Evolutionary conservation across 2,113 vertebrate species (phyloP).

Genomic region (Rhegmatorhina hoffmannsi): DNA sequence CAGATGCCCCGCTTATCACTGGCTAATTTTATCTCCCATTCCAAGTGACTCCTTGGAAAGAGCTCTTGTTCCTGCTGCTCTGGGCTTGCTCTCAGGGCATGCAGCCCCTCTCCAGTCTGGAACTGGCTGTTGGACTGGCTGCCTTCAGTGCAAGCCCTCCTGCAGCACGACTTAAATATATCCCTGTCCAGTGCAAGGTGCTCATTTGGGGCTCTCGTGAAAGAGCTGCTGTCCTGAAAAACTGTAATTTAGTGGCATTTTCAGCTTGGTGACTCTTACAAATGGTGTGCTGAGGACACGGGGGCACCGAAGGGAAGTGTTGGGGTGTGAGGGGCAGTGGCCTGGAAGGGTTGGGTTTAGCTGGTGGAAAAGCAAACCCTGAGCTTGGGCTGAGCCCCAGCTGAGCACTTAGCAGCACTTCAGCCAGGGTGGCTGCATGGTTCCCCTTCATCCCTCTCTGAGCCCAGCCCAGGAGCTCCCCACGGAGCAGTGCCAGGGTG

Average conservation of each 20-base stretch:
- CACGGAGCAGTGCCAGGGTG: rapidly evolving
- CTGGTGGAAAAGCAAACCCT: not conserved
- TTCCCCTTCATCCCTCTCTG: not conserved
- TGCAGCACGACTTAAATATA: not conserved
- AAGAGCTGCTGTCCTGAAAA: not conserved
- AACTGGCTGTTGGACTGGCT: not conserved
- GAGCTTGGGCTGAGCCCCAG: not conserved
- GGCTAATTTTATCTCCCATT: not conserved
- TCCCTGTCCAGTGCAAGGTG: not conserved
- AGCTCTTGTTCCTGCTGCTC: not conserved
- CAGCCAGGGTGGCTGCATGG: rapidly evolving
- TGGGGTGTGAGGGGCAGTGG: not conserved
- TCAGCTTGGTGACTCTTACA: not conserved
- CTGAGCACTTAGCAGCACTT: not conserved
- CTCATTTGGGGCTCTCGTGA: not conserved
- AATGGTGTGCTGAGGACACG: not conserved
- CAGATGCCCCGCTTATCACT: not conserved
- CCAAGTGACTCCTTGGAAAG: not conserved
- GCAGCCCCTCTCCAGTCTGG: not conserved
- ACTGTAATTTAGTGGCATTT: slow-evolving; percentile 16
- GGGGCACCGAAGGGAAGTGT: rapidly evolving
- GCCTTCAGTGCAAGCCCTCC: not conserved
- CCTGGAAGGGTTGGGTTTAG: not conserved
- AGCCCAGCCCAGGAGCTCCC: not conserved
- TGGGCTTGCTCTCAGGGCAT: not conserved